A percentile compares a stretch with the other conserved stretches of the same genome.
Evolutionary conservation across 2,113 vertebrate genomes (phyloP).

Genomic region (Macaca mulatta): DNA sequence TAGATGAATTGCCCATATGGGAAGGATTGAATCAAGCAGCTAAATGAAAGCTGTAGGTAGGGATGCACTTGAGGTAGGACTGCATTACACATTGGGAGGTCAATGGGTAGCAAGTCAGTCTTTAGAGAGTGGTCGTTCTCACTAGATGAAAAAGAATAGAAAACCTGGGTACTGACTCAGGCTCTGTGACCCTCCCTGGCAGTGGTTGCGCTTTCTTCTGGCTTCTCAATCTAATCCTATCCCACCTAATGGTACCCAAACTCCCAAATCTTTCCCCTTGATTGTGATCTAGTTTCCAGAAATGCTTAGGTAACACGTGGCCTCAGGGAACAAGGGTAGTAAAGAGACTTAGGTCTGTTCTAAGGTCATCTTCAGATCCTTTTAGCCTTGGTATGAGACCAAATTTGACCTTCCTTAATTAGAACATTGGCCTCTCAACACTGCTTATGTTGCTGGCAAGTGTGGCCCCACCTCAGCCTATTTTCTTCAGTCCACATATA

Average conservation of each 20-base stretch:
- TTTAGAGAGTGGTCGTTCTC: background rate
- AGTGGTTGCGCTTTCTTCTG: background rate
- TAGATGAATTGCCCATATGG: background rate
- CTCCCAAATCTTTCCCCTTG: background rate
- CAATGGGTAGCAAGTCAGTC: background rate
- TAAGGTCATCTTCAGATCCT: background rate
- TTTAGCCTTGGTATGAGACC: background rate
- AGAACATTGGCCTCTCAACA: background rate
- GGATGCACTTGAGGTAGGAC: background rate
- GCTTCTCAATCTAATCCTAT: background rate
- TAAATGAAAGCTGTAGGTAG: background rate
- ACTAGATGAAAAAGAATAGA: background rate
- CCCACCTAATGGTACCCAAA: background rate
- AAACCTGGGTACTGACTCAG: background rate
- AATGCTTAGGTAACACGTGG: background rate
- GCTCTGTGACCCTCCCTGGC: background rate
- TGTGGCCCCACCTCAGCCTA: background rate
- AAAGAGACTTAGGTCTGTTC: background rate
- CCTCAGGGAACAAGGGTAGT: background rate
- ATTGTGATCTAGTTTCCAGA: background rate
- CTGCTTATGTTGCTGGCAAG: background rate
- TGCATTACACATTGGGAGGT: background rate
- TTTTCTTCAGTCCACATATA: background rate
- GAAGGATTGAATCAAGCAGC: background rate
- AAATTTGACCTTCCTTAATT: background rate